These are phyloP conservation scores for Protonibea diacanthus DNA, from an alignment of 2,797 vertebrate species.

Conservation along the genomic window DNA sequence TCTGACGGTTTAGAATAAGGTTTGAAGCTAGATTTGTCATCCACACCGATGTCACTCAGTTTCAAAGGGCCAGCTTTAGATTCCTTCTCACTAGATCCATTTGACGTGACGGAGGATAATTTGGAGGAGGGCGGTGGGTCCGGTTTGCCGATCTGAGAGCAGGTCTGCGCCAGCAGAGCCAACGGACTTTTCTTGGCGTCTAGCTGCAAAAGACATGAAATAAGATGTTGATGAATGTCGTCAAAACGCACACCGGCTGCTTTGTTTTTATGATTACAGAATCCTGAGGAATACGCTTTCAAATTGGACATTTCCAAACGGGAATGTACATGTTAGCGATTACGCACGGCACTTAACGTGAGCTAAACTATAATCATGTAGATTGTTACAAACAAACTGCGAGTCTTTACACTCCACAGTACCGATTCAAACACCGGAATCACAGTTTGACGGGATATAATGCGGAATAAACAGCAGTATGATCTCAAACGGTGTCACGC, in stretches of 20 bases:
- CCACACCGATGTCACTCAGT: constrained; percentile 98
- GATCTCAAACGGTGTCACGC: constrained; percentile 1
- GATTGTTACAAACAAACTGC: neutral
- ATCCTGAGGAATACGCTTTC: neutral
- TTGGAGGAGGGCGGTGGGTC: constrained; percentile 98
- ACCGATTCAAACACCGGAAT: neutral
- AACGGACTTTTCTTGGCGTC: constrained; percentile 99
- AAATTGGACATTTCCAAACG: neutral
- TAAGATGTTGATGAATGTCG: constrained; percentile 45
- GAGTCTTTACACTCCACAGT: neutral
- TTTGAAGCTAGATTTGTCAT: constrained; percentile 99
- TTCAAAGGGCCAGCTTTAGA: constrained; percentile 95
- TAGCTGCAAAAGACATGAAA: constrained; percentile 85
- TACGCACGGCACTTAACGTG: constrained; percentile 53
- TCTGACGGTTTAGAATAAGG: constrained; percentile 96
- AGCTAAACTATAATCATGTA: constrained; percentile 7
- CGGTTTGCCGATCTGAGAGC: constrained; percentile 99
- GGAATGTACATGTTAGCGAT: too few relatives aligned
- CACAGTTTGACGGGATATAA: neutral
- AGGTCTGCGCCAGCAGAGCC: constrained; percentile 97
- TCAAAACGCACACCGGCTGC: neutral
- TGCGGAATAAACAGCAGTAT: neutral
- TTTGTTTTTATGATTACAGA: neutral
- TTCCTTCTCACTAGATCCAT: constrained; percentile 94
- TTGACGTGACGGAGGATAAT: constrained; percentile 91